phyloP scores from a whole-genome alignment of 2,888 invertebrate genomes.

The Tipula confusa region DNA sequence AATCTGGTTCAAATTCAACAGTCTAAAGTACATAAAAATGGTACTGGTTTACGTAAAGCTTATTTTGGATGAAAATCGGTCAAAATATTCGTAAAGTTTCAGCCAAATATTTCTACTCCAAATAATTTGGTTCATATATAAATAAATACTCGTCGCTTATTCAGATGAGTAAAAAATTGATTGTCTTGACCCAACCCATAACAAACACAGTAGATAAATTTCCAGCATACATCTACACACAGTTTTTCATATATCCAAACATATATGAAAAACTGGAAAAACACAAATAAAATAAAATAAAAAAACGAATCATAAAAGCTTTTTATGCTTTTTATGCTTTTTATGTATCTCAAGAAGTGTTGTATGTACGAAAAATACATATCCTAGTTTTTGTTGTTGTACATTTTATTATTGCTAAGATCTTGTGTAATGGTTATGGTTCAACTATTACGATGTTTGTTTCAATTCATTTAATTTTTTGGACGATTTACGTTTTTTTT shows the following conservation, averaged over 20 bases:
- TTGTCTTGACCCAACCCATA: not conserved
- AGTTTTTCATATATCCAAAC: no score
- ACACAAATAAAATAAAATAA: no score
- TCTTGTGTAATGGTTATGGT: not conserved
- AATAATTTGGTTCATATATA: not conserved
- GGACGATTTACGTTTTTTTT: not conserved
- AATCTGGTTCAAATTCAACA: no score
- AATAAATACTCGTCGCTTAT: not conserved
- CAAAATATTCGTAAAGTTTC: no score
- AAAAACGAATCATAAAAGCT: not conserved
- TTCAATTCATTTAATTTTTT: slow-evolving; percentile 20
- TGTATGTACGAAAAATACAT: not conserved
- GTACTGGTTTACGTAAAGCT: no score
- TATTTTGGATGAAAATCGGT: no score
- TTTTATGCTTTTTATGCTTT: not conserved
- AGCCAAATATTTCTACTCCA: not conserved
- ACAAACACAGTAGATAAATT: not conserved
- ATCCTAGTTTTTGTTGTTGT: not conserved
- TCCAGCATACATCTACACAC: not conserved
- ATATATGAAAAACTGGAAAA: no score
- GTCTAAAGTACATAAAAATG: no score
- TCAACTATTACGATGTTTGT: slow-evolving; percentile 16
- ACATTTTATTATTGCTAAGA: not conserved
- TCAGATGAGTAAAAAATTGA: not conserved
- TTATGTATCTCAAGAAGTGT: not conserved